A percentile compares a stretch with the other conserved stretches of the same genome.
These are phyloP conservation scores for Polydrusus pterygomalis DNA, from an alignment of 2,888 invertebrate genomes.

Conservation along the genomic window DNA sequence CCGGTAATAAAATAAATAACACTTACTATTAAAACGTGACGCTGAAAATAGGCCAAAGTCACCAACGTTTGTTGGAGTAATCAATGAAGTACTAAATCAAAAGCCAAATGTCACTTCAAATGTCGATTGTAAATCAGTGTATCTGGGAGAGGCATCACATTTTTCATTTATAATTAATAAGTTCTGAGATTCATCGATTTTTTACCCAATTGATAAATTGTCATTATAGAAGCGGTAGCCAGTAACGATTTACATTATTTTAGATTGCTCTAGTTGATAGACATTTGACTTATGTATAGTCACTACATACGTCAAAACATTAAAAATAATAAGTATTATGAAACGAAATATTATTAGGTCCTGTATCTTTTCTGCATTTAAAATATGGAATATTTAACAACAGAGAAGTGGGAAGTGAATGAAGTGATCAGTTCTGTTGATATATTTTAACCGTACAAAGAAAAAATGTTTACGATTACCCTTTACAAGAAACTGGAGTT, in stretches of 20 bases:
- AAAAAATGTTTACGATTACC: too few relatives aligned
- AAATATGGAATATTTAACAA: too few relatives aligned
- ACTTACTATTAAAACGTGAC: constrained; percentile 32
- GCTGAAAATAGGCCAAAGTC: constrained; percentile 36
- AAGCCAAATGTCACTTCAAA: constrained; percentile 36
- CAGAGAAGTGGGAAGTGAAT: too few relatives aligned
- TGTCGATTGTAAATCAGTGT: constrained; percentile 35
- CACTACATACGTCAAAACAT: not conserved
- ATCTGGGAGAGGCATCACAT: constrained; percentile 32
- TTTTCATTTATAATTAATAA: constrained; percentile 34
- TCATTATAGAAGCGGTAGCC: constrained; percentile 8
- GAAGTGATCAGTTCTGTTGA: too few relatives aligned
- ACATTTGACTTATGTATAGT: not conserved
- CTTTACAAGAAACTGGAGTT: too few relatives aligned
- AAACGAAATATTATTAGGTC: too few relatives aligned
- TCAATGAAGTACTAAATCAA: constrained; percentile 43
- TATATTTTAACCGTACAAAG: too few relatives aligned
- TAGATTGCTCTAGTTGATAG: constrained; percentile 14
- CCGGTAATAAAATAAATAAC: constrained; percentile 19
- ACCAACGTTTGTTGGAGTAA: constrained; percentile 15
- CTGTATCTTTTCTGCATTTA: too few relatives aligned
- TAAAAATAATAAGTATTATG: not conserved
- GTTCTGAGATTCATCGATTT: constrained; percentile 18
- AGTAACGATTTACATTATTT: constrained; percentile 4
- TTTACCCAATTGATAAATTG: constrained; percentile 30